A percentile compares a stretch with the other conserved stretches of the same genome.
Conservation (phyloP, 2,888 invertebrate genomes). For the Anoncus sp. region DNA sequence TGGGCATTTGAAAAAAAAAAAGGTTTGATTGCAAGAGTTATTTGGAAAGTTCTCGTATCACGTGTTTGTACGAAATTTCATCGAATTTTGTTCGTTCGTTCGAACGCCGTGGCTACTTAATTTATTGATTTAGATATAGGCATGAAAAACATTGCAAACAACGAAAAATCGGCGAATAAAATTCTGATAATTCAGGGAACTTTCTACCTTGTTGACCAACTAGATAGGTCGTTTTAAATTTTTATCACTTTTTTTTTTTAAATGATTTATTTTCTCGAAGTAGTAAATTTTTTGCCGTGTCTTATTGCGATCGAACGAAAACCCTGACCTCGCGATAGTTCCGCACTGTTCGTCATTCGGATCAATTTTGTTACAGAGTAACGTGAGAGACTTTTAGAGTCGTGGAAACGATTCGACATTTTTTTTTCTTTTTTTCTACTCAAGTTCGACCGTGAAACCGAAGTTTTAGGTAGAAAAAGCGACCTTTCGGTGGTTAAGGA, state of each 20-base stretch:
- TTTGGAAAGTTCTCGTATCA: no score
- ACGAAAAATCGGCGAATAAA: no score
- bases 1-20: no score
- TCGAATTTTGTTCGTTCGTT: no score
- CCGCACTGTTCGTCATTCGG: constrained; percentile 58
- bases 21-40: no score
- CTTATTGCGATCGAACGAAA: constrained; percentile 8
- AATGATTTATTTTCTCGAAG: neutral
- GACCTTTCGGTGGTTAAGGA: constrained; percentile 30
- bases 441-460: constrained; percentile 41
- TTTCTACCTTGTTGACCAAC: no score
- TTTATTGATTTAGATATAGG: no score
- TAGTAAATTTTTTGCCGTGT: constrained; percentile 8
- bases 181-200: no score
- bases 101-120: no score
- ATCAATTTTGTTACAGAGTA: constrained; percentile 14
- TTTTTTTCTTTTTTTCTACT: constrained; percentile 25
- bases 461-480: constrained; percentile 53
- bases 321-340: constrained; percentile 52
- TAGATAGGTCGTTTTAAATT: no score
- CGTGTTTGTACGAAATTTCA: no score
- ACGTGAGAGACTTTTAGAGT: constrained; percentile 9
- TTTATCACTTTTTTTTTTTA: neutral
- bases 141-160: no score
- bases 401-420: constrained; percentile 3